A percentile compares a stretch with the other conserved stretches of the same genome.
These are phyloP conservation scores for Arenaria interpres DNA, from an alignment of 2,113 vertebrate species.

Conservation along the genomic window DNA sequence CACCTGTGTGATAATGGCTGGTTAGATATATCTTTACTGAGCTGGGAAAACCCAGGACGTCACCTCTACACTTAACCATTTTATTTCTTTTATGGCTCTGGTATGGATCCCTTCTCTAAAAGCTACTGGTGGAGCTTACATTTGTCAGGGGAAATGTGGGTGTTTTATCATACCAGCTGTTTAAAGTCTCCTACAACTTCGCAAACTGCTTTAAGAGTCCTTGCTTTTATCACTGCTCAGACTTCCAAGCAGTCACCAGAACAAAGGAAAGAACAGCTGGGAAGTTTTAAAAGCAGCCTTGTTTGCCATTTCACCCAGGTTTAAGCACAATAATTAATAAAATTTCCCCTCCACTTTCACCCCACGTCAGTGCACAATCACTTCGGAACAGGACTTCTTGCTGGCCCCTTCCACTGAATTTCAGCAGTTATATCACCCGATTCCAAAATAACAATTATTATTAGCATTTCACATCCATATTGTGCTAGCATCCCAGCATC, in stretches of 20 bases:
- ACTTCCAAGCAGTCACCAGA: slow-evolving; percentile 51
- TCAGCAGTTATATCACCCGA: background rate
- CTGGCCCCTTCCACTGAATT: background rate
- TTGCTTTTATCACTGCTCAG: slow-evolving; percentile 63
- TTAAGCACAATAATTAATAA: slow-evolving; percentile 35
- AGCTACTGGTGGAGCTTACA: slow-evolving; percentile 60
- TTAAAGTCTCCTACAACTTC: slow-evolving; percentile 71
- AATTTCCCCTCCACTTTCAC: background rate
- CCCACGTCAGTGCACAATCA: background rate
- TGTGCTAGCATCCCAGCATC: fast-evolving
- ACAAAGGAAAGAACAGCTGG: slow-evolving; percentile 58
- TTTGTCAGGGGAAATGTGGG: slow-evolving; percentile 64
- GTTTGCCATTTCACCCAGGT: slow-evolving; percentile 10
- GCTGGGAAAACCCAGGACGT: slow-evolving; percentile 18
- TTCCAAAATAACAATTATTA: background rate
- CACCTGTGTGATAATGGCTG: slow-evolving; percentile 37
- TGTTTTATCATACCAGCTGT: slow-evolving; percentile 67
- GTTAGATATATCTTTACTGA: slow-evolving; percentile 19
- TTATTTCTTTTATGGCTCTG: slow-evolving; percentile 38
- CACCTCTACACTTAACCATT: slow-evolving; percentile 40
- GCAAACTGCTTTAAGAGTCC: slow-evolving; percentile 27
- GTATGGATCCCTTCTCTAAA: slow-evolving; percentile 41
- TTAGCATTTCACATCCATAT: background rate
- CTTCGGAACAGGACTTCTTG: background rate
- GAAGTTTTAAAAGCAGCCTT: slow-evolving; percentile 35